Conservation (phyloP, 2,888 invertebrate genomes). For the Ophion ellenae region DNA sequence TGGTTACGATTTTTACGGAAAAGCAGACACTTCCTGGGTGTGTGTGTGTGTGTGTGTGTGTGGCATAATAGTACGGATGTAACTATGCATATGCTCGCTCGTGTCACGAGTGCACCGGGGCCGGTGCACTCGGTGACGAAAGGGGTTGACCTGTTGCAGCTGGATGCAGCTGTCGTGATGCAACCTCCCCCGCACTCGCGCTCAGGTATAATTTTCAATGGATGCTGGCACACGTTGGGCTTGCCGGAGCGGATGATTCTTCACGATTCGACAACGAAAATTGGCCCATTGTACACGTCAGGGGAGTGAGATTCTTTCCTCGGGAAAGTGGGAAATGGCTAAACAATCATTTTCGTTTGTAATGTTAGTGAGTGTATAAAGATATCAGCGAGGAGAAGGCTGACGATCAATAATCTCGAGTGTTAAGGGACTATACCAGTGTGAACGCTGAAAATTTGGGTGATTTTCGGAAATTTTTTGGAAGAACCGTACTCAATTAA, state of each 20-base stretch:
- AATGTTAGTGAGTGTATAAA: not conserved
- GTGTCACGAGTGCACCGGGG: conserved; percentile 45
- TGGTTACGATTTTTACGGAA: conserved; percentile 67
- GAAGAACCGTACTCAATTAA: too few species aligned
- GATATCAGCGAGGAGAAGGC: not conserved
- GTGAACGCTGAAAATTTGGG: too few species aligned
- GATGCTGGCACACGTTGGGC: not conserved
- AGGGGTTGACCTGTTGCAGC: conserved; percentile 75
- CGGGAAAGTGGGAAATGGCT: not conserved
- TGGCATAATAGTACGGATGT: conserved; percentile 7
- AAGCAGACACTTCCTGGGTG: not conserved
- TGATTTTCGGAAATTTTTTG: too few species aligned
- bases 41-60: conserved; percentile 4
- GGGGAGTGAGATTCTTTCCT: not conserved
- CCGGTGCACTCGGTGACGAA: conserved; percentile 44
- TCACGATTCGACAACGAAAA: not conserved
- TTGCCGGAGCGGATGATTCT: not conserved
- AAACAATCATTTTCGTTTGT: not conserved
- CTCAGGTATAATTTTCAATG: conserved; percentile 44
- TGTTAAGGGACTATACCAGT: too few species aligned
- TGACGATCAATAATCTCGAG: too few species aligned
- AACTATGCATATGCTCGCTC: conserved; percentile 51
- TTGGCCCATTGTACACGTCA: not conserved
- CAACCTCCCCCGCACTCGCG: conserved; percentile 59
- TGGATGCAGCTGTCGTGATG: conserved; percentile 73